Percentiles rank a stretch among this genome's conserved stretches.
phyloP scores from a whole-genome alignment of 2,113 vertebrate species.

The Sapayoa aenigma region DNA sequence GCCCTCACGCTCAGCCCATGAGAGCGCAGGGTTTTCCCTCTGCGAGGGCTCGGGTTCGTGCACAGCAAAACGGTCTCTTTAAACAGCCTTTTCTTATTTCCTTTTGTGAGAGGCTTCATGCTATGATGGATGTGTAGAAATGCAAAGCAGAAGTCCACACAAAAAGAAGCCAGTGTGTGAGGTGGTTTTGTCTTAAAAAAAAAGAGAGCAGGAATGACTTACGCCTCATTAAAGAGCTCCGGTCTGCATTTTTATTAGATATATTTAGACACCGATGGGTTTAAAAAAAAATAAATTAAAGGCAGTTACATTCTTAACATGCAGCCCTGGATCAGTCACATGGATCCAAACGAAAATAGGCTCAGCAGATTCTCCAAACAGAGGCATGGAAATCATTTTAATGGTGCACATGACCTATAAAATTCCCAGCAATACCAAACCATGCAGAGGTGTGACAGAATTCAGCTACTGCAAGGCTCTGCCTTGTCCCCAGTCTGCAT shows the following conservation, averaged over 20 bases:
- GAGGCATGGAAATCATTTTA: neutral
- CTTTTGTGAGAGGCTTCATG: slow-evolving; percentile 34
- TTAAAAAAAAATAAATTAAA: neutral
- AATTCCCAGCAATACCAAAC: neutral
- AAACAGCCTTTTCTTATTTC: neutral
- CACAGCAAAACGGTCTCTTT: neutral
- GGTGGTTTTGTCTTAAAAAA: slow-evolving; percentile 26
- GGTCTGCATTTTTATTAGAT: slow-evolving; percentile 32
- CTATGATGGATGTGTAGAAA: slow-evolving; percentile 24
- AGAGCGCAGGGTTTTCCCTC: neutral
- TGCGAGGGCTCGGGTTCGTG: neutral
- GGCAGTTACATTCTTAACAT: neutral
- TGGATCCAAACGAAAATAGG: neutral
- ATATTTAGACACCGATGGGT: neutral
- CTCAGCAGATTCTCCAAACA: neutral
- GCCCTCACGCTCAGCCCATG: neutral
- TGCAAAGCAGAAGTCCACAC: slow-evolving; percentile 24
- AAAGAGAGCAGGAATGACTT: slow-evolving; percentile 14
- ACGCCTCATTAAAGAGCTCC: neutral
- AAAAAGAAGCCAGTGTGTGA: slow-evolving; percentile 15
- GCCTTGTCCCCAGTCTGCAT: neutral
- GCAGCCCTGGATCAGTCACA: neutral
- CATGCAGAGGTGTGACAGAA: neutral
- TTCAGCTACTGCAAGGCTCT: neutral
- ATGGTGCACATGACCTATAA: neutral